Base-by-base conservation (phyloP, 2,888 invertebrate species). In the Sycophila texana region DNA sequence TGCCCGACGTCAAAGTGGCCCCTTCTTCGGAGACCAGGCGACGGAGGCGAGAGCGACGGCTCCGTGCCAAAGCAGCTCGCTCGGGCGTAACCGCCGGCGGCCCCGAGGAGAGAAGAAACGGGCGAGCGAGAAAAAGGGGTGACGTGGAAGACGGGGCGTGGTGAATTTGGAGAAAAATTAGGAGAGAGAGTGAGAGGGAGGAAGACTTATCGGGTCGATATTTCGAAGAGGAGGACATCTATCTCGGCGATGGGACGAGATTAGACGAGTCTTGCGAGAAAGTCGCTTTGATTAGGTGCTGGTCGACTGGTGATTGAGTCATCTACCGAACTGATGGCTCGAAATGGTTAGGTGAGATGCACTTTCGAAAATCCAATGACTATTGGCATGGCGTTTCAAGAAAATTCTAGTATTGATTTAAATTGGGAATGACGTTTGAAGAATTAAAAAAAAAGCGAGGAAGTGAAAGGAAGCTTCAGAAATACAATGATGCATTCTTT, bases 1-100 rank as follows among this genome's bases (percentile, higher is more conserved):
- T 81, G 70, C 22, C 66, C 74, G 55, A 66, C 70, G 73, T 78
- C 81, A 81, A 79, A 78, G 79, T 70, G 61, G 77, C 75, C 53
- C 80, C 58, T 47, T 16, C 47, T 26, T 63, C 18, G 30, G 20
- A 47, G n/a, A 20, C 30, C 51, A 7, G 12, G 55, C 47, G 55
- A 47, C 65, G 51, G 63, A 61, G 20, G 55, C 71, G 55, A 16
- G 20, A 78, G 70, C 47, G 39, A 57, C 30, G 66, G 39, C 55
- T 22, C 22, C 14, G 39, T 60, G 51, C 60, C 60, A 57, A 80
- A 80, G 68, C 47, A 47, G 58, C 60, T 58, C 66, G 53, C 53
- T 61, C 70, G 61, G 75, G 60, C 53, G 58, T 47, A 66, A 75
- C 60, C 61, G 26, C 26, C 16, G 53, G 13, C 16, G 47, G 39